These are phyloP conservation scores for Halcyon chelicuti DNA, from an alignment of 2,797 vertebrate genomes.

Conservation along the genomic window DNA sequence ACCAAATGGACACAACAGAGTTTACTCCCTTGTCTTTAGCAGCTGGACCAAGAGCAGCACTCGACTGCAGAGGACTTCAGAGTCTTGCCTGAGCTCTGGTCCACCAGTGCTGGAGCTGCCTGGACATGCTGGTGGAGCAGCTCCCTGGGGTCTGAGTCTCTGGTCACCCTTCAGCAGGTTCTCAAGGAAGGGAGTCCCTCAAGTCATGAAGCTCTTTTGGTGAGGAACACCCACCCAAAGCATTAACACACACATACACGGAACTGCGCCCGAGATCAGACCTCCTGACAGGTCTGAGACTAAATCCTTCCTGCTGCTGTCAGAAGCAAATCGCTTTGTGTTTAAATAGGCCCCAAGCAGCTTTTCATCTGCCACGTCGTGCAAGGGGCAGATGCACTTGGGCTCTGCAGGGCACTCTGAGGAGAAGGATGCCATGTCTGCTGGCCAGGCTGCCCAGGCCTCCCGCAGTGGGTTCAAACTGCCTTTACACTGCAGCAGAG, in stretches of 20 bases:
- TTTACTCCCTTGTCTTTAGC: neutral
- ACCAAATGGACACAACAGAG: accelerated
- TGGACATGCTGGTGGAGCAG: accelerated
- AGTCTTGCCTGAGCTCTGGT: neutral
- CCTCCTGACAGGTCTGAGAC: neutral
- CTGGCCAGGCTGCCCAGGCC: neutral
- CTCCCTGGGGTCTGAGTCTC: neutral
- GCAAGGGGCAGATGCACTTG: neutral
- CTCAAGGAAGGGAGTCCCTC: neutral
- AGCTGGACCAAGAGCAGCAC: neutral
- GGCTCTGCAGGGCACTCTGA: neutral
- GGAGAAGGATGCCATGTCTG: neutral
- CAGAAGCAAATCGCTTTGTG: neutral
- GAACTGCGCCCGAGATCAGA: neutral
- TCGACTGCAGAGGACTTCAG: neutral
- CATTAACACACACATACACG: neutral
- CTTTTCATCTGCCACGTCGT: neutral
- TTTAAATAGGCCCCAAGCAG: neutral
- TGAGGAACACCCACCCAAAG: neutral
- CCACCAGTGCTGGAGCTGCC: neutral
- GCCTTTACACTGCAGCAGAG: neutral
- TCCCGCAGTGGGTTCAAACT: neutral
- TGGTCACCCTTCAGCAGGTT: neutral
- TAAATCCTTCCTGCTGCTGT: neutral
- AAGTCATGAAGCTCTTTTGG: neutral